Evolutionary conservation across 2,113 vertebrate species (phyloP).

Genomic region (Oreotrochilus melanogaster): DNA sequence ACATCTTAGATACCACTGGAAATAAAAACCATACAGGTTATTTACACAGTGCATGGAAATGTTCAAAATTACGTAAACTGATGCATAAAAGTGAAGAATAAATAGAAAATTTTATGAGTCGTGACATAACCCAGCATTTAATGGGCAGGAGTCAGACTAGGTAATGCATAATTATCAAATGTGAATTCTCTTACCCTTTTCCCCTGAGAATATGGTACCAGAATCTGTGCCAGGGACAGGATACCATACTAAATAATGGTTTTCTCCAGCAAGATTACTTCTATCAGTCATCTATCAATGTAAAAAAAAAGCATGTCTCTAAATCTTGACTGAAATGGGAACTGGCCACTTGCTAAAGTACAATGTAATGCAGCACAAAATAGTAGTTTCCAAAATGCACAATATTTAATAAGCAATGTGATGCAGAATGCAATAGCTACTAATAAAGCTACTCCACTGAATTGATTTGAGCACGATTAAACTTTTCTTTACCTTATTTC

Average conservation of each 20-base stretch:
- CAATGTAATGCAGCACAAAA: neutral
- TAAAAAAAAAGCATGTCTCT: neutral
- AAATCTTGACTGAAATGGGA: neutral
- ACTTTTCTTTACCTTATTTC: conserved; percentile 80
- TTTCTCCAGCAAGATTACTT: neutral
- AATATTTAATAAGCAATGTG: conserved; percentile 57
- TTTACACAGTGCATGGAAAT: neutral
- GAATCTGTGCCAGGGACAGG: neutral
- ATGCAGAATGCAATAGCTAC: conserved; percentile 65
- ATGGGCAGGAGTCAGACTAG: neutral
- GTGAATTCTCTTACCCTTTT: neutral
- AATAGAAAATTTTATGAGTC: neutral
- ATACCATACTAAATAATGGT: neutral
- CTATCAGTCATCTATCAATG: conserved; percentile 3
- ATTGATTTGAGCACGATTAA: conserved; percentile 76
- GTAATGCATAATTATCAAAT: neutral
- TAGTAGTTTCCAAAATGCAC: neutral
- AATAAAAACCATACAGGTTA: neutral
- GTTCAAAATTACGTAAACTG: neutral
- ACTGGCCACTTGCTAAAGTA: neutral
- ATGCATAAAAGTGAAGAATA: neutral
- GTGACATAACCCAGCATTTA: neutral
- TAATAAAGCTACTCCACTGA: conserved; percentile 61
- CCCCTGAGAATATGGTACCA: neutral
- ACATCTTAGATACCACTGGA: neutral